Evolutionary conservation across 37 sponge, comb jelly and placozoan species (phyloP), one percentile per base, ranked within the genome.

Genomic region (Spongia lamella): DNA sequence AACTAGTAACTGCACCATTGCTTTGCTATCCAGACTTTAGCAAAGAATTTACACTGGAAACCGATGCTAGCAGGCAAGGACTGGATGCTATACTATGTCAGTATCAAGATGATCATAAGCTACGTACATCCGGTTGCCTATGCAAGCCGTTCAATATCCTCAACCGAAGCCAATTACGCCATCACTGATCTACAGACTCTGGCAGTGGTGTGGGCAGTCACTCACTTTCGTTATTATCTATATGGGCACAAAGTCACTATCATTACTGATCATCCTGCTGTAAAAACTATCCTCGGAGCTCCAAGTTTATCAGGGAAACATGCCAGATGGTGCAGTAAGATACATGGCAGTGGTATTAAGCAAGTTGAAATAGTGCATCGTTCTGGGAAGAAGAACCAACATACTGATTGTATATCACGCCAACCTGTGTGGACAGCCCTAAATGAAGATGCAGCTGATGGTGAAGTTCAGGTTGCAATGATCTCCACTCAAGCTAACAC

Each of bases 151-250:
- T 31, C 79, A 33, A 24, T 77, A 40, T 61, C 64, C 30, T 19
- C 1, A 3, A 29, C 79, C n/a, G 67, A 77, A 32, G 66, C 65
- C 55, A 77, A 77, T 32, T 77, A 77, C 26, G 53, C 67, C 21
- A 77, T 77, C 36, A 39, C 79, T 3, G 79, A 77, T 7, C 53
- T 77, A 7, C 67, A 77, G 53, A 77, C 79, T 4, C 66, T 77
- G 32, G 79, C 79, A 36, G 64, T 77, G 27, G 79, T 77, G 20
- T 77, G 79, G 79, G 79, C 79, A 1, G 24, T 77, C 37, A 64
- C 20, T 49, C 31, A 68, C 66, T 13, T 77, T 16, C 26, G 6
- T 7, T 64, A 7, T 7, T 64, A 70, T 15, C 67, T 77, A 24
- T 75, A 75, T 38, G 76, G 61, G 14, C 64, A 62, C 2, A 11